phyloP scores from a whole-genome alignment of 2,113 vertebrate species.

The Tetrax tetrax region DNA sequence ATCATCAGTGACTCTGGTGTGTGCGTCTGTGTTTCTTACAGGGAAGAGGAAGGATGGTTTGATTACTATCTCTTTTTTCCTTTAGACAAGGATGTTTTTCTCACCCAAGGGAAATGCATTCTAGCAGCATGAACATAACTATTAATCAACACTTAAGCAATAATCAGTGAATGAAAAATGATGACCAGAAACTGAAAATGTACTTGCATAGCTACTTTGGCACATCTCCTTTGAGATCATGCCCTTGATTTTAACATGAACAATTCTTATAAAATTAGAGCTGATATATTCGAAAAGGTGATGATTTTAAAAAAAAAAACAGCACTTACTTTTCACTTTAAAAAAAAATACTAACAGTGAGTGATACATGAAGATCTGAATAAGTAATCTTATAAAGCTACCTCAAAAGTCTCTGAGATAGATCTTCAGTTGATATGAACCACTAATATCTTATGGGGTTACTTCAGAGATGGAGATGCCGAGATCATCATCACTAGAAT shows the following conservation, averaged over 20 bases:
- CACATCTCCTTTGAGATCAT: constrained; percentile 66
- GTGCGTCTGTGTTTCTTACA: constrained; percentile 50
- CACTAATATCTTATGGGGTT: neutral
- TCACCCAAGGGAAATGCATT: constrained; percentile 75
- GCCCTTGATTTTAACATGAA: constrained; percentile 65
- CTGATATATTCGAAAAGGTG: constrained; percentile 66
- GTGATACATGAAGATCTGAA: constrained; percentile 39
- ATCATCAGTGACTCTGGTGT: constrained; percentile 67
- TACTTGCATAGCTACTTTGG: constrained; percentile 46
- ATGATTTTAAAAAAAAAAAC: constrained; percentile 68
- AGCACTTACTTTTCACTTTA: constrained; percentile 45
- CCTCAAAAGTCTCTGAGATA: constrained; percentile 30
- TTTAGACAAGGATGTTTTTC: constrained; percentile 69
- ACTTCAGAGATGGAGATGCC: neutral
- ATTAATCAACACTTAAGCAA: constrained; percentile 82
- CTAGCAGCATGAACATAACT: constrained; percentile 75
- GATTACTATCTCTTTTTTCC: constrained; percentile 69
- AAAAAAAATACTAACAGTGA: neutral
- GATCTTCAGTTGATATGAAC: neutral
- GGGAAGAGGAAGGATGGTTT: constrained; percentile 62
- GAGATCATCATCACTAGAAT: neutral
- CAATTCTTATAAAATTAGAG: constrained; percentile 71
- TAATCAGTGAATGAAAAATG: constrained; percentile 79
- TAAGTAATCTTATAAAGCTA: constrained; percentile 56
- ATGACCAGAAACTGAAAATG: constrained; percentile 73